These are phyloP conservation scores for Prunella fulvescens DNA, from an alignment of 2,113 vertebrate genomes.

Conservation along the genomic window DNA sequence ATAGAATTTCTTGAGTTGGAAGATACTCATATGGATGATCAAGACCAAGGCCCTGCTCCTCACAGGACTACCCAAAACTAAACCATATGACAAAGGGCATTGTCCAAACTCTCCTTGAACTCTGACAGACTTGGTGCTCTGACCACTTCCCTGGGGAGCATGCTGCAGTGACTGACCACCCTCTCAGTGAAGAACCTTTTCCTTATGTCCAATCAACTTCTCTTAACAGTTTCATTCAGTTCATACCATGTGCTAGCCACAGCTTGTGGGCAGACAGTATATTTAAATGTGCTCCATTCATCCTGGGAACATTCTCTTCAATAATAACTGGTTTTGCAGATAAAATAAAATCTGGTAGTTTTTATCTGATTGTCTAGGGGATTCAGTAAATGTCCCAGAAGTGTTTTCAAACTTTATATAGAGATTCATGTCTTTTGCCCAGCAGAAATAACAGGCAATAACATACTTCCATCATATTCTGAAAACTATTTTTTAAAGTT, in stretches of 20 bases:
- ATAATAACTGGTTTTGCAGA: background rate
- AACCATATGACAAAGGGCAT: background rate
- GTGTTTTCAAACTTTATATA: background rate
- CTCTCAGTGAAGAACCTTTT: background rate
- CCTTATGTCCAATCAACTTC: background rate
- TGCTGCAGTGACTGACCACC: background rate
- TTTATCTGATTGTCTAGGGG: background rate
- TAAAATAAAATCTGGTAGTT: background rate
- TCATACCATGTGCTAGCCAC: background rate
- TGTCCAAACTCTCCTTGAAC: background rate
- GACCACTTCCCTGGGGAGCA: background rate
- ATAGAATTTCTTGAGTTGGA: background rate
- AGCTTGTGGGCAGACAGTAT: background rate
- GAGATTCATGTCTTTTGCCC: background rate
- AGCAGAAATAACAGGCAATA: background rate
- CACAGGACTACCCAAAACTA: background rate
- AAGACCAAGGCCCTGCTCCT: background rate
- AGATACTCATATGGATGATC: background rate
- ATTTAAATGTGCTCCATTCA: background rate
- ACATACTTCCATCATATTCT: background rate
- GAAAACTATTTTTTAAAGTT: background rate
- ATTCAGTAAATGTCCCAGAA: background rate
- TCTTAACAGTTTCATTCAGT: background rate
- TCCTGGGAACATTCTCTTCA: background rate
- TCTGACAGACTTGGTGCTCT: background rate